Evolutionary conservation across 2,888 invertebrate species (phyloP).

Genomic region (Pandemis heparana): DNA sequence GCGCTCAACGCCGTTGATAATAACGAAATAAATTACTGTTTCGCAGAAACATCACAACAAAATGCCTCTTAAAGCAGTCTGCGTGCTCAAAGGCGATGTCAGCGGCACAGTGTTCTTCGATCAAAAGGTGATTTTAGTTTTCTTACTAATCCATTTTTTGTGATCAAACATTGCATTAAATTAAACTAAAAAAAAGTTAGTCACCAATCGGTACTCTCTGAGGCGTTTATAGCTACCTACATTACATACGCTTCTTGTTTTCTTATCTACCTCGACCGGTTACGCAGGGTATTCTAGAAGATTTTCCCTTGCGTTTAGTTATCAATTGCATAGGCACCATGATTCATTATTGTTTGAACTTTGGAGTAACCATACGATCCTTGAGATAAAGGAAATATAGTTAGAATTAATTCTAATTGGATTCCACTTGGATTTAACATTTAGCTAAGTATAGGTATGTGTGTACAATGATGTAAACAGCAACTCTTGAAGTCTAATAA

Average conservation of each 20-base stretch:
- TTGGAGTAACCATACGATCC: not conserved
- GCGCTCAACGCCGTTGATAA: not conserved
- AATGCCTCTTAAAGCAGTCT: conserved; percentile 92
- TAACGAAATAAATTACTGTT: conserved; percentile 13
- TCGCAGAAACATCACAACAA: conserved; percentile 45
- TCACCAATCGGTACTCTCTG: not conserved
- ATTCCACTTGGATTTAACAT: not conserved
- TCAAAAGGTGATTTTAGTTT: conserved; percentile 86
- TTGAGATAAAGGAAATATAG: not conserved
- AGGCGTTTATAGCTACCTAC: conserved; percentile 3
- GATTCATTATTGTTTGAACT: not conserved
- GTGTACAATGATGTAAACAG: too few relatives aligned
- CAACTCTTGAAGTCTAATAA: too few relatives aligned
- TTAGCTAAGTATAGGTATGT: too few relatives aligned
- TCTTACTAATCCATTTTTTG: conserved; percentile 22
- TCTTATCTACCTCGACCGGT: conserved; percentile 27
- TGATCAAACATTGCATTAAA: not conserved
- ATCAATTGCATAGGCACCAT: not conserved
- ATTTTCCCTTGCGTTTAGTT: conserved; percentile 7
- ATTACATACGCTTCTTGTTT: conserved; percentile 40
- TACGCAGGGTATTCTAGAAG: conserved; percentile 35
- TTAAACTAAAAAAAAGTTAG: not conserved
- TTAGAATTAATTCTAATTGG: not conserved
- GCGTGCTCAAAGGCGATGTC: conserved; percentile 94
- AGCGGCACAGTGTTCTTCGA: conserved; percentile 93